Evolutionary conservation across 1,140 invertebrate genomes (phyloP), one percentile per base, ranked within the genome.

Genomic region (Ylistrum balloti): DNA sequence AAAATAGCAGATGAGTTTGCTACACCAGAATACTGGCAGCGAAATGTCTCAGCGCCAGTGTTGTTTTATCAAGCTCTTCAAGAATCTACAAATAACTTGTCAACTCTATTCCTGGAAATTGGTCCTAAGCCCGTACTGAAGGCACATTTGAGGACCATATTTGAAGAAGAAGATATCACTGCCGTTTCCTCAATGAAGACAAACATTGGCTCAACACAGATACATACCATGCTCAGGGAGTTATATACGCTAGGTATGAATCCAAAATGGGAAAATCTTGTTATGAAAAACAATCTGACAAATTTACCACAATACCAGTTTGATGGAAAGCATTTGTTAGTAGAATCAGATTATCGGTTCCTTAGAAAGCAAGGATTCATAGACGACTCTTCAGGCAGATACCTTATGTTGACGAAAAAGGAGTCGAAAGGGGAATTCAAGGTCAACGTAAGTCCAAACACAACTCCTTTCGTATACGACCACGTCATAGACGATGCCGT

Each of bases 81-180:
- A 86, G 90, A 92, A 33, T 45, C 92, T 3, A 89, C 89, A 20
- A 86, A 91, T 38, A 92, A 94, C 28, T 48, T 56, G 10, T 45
- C 34, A 20, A 86, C 48, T 33, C 88, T 94, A 33, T 93, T 93
- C 85, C 35, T 95, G 34, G 94, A 95, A 89, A 93, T 95, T 33
- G 94, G 94, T 0, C 94, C 93, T 13, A 93, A 90, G 85, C 92
- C 94, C 20, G 93, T 94, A 10, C 33, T 94, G 17, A 86, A 85
- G n/a, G 90, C 93, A 22, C 92, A 94, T 74, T 38, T 93, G 0
- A 85, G n/a, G 22, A 90, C 93, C 85, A 92, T 91, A n/a, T 92
- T 94, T 86, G 45, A 88, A 3, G 85, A 89, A 9, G 89, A 87
- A n/a, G 48, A 93, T 13, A 88, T 87, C 0, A 22, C 90, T 15